A percentile compares a stretch with the other conserved stretches of the same genome.
These are phyloP conservation scores for Lepus americanus DNA, from an alignment of 2,113 vertebrate genomes.

Conservation along the genomic window DNA sequence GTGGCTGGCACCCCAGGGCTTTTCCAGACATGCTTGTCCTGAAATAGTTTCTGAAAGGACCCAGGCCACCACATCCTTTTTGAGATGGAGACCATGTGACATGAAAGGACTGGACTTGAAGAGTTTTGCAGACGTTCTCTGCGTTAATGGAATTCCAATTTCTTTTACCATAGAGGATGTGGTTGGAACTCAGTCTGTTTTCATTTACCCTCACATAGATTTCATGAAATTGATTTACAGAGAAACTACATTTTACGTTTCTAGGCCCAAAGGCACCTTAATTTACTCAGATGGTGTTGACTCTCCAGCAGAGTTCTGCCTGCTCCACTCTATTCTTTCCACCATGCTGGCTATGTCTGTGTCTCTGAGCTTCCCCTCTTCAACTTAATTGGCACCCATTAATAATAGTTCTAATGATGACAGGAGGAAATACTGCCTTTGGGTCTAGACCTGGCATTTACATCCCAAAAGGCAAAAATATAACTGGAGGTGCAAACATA, in stretches of 20 bases:
- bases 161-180: slow-evolving; percentile 48
- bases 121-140: not conserved
- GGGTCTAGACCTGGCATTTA: not conserved
- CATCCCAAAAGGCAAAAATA: not conserved
- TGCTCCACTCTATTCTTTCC: not conserved
- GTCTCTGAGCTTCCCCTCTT: not conserved
- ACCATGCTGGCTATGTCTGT: not conserved
- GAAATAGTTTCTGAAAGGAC: not conserved
- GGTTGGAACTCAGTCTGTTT: slow-evolving; percentile 36
- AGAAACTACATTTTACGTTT: slow-evolving; percentile 3
- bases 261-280: not conserved
- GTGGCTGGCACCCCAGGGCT: not conserved
- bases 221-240: not conserved
- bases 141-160: slow-evolving; percentile 41
- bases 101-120: not conserved
- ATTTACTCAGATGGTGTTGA: slow-evolving; percentile 10
- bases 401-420: not conserved
- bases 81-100: not conserved
- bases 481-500: not conserved
- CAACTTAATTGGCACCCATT: not conserved
- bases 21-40: not conserved
- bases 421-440: not conserved
- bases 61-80: slow-evolving; percentile 37
- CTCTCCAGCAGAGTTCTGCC: not conserved
- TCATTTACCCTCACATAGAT: slow-evolving; percentile 49